These are phyloP conservation scores for Apamea monoglypha DNA, from an alignment of 2,888 invertebrate species.

Conservation along the genomic window DNA sequence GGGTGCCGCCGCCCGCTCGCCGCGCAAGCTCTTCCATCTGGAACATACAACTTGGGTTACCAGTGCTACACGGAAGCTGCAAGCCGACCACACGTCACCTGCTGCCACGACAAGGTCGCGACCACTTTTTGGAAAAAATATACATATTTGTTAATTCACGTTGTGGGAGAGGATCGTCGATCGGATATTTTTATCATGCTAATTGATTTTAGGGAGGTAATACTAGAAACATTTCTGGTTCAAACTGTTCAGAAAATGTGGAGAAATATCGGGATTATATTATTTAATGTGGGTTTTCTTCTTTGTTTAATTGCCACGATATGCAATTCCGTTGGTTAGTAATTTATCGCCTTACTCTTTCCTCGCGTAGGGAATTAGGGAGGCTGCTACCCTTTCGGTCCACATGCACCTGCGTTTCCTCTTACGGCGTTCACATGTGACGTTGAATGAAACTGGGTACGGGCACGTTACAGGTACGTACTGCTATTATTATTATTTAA, in stretches of 20 bases:
- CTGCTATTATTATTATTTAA: too few species aligned
- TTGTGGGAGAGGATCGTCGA: not conserved
- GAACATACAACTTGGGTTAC: constrained; percentile 82
- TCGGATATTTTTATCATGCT: not conserved
- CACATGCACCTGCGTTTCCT: not conserved
- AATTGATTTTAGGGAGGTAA: not conserved
- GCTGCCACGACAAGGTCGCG: constrained; percentile 42
- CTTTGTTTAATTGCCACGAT: not conserved
- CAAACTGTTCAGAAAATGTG: not conserved
- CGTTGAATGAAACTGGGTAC: constrained; percentile 1
- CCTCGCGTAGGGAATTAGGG: not conserved
- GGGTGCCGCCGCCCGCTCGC: constrained; percentile 82
- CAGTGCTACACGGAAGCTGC: constrained; percentile 39
- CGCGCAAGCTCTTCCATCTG: constrained; percentile 87
- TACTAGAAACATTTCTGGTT: not conserved
- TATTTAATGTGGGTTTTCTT: not conserved
- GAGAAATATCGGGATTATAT: not conserved
- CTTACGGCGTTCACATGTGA: not conserved
- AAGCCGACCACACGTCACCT: constrained; percentile 65
- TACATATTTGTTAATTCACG: not conserved
- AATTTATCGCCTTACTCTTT: not conserved
- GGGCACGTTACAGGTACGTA: not conserved
- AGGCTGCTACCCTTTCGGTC: not conserved
- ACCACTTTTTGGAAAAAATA: constrained; percentile 18
- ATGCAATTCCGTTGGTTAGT: constrained; percentile 6